Base-by-base conservation (phyloP, 2,797 vertebrate genomes). In the Rhyacichthys aspro region DNA sequence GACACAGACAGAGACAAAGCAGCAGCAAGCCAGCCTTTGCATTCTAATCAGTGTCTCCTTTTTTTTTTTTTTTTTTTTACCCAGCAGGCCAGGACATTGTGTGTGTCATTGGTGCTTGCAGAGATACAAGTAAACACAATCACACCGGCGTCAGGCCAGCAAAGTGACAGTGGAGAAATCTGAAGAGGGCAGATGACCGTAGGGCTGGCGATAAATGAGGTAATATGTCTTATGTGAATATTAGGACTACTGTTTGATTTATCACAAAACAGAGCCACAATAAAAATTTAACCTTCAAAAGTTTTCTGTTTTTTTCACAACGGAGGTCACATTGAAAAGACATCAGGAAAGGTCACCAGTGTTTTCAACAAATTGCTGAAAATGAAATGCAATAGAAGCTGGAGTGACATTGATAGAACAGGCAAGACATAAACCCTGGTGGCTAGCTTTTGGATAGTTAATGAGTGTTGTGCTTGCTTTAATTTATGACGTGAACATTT, bases 41-140 rank as follows among this genome's bases (percentile, higher is more conserved):
- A 88, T 87, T 70, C 61, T 81, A 82, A 84, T 85, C 53, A 72
- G 23, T 39, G 59, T 63, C 49, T 19, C 39, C 63, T 73, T 83
- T 75, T 74, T 78, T 36, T 70, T 63, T 46, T 19, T 39, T 60
- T 73, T 83, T 75, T 74, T 78, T 36, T 70, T 49, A 49, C 56
- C 49, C 74, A 48, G 17, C 60, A 46, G 69, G 47, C 55, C 38
- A 62, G 74, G 64, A 78, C 72, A 74, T 9, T 58, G 67, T 76
- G 63, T 57, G 65, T 71, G 62, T 69, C 76, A 68, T 77, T 73
- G 55, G 48, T 16, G 48, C 55, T 55, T 59, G 28, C 70, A 81
- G 58, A 71, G 59, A 68, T 44, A 72, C 59, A 15, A 60, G 63
- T 52, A 72, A 65, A 83, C 60, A 72, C 28, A 59, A 1, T 38